A percentile compares a stretch with the other conserved stretches of the same genome.
These are phyloP conservation scores for Hydrozoanthus gracilis DNA, from an alignment of 92 coral and sea anemone genomes.

Conservation along the genomic window DNA sequence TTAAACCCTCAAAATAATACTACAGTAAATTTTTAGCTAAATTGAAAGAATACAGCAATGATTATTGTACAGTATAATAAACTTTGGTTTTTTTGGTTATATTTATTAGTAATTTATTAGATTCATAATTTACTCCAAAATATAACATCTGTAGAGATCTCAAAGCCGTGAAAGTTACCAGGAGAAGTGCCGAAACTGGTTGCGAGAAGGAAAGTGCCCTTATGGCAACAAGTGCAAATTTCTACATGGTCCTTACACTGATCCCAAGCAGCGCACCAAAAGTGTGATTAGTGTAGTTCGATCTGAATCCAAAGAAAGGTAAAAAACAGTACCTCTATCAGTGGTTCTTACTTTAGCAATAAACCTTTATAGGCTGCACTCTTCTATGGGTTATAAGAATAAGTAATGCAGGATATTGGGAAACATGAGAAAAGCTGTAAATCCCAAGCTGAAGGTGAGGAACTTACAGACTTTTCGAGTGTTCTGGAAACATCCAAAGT, in stretches of 20 bases:
- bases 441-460: no score
- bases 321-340: neutral
- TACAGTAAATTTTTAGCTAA: no score
- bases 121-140: neutral
- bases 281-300: conserved; percentile 87
- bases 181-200: conserved; percentile 97
- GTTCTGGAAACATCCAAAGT: no score
- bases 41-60: no score
- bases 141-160: conserved; percentile 56
- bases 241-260: conserved; percentile 91
- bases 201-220: conserved; percentile 95
- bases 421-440: no score
- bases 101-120: no score
- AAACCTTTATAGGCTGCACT: neutral
- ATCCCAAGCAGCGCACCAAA: conserved; percentile 86
- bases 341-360: neutral
- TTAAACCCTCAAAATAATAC: no score
- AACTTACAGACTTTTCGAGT: no score
- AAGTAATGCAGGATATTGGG: no score
- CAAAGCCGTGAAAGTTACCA: conserved; percentile 78
- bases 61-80: neutral
- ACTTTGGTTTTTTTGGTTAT: no score
- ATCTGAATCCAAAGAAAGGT: conserved; percentile 79
- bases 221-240: conserved; percentile 95
- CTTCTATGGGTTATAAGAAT: no score